phyloP scores from a whole-genome alignment of 2,888 invertebrate species.

The Apodemia mormo region DNA sequence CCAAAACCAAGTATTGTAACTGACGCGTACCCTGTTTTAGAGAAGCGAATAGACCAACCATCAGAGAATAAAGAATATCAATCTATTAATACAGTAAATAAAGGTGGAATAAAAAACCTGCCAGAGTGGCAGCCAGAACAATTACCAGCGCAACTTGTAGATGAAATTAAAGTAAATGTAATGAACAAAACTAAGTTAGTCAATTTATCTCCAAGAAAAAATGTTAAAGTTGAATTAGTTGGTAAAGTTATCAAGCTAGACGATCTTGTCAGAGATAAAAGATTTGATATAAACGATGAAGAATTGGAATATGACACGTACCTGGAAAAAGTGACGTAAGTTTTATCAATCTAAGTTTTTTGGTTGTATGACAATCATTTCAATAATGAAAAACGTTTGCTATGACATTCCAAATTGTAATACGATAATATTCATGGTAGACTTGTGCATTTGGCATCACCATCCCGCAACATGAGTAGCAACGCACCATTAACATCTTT shows the following conservation, averaged over 20 bases:
- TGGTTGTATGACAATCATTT: too few species aligned
- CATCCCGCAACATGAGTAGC: too few species aligned
- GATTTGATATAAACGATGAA: slow-evolving; percentile 34
- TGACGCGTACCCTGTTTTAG: background rate
- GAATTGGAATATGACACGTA: slow-evolving; percentile 47
- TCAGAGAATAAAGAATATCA: slow-evolving; percentile 25
- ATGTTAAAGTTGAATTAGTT: slow-evolving; percentile 60
- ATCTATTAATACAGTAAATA: slow-evolving; percentile 28
- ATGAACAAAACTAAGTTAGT: slow-evolving; percentile 49
- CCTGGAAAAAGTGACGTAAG: slow-evolving; percentile 64
- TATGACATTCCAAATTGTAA: too few species aligned
- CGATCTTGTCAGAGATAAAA: slow-evolving; percentile 49
- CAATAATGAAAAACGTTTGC: too few species aligned
- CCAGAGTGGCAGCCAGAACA: slow-evolving; percentile 59
- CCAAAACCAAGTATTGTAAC: slow-evolving; percentile 36
- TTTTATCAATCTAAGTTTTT: slow-evolving; percentile 31
- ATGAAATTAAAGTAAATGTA: slow-evolving; percentile 62
- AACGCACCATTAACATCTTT: too few species aligned
- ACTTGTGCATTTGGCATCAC: too few species aligned
- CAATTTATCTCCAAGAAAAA: slow-evolving; percentile 56
- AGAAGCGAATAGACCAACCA: slow-evolving; percentile 14
- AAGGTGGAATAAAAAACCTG: background rate
- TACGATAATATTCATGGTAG: too few species aligned
- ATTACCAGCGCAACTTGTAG: slow-evolving; percentile 51
- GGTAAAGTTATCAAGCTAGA: slow-evolving; percentile 59